Evolutionary conservation across 2,113 vertebrate genomes (phyloP).

Genomic region (Nestor notabilis): DNA sequence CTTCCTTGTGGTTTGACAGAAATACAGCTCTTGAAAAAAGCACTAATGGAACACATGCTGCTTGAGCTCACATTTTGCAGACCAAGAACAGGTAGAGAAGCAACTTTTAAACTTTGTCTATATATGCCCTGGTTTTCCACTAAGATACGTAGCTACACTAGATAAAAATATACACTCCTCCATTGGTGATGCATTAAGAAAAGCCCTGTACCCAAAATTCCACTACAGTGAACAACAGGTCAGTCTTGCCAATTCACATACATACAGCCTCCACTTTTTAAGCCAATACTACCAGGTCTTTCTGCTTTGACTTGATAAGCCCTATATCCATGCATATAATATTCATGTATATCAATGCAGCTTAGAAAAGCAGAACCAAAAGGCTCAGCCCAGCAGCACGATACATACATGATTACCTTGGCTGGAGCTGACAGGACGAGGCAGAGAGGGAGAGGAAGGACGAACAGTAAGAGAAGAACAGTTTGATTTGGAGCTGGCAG

Average conservation of each 20-base stretch:
- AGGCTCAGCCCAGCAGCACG: conserved; percentile 76
- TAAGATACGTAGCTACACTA: neutral
- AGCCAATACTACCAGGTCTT: neutral
- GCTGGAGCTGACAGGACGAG: conserved; percentile 89
- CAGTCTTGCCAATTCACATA: neutral
- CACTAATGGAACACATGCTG: neutral
- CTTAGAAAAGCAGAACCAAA: conserved; percentile 70
- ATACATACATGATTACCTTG: conserved; percentile 96
- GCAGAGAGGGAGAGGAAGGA: conserved; percentile 82
- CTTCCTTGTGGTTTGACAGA: neutral
- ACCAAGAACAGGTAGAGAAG: neutral
- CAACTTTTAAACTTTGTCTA: conserved; percentile 25
- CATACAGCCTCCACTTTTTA: neutral
- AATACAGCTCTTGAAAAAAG: neutral
- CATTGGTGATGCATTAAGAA: neutral
- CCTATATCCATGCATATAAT: conserved; percentile 15
- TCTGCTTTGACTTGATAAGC: neutral
- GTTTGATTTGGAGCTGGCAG: conserved; percentile 77
- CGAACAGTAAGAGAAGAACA: conserved; percentile 75
- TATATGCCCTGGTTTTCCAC: neutral
- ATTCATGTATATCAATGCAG: conserved; percentile 70
- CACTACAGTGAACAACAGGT: neutral
- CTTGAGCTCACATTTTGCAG: neutral
- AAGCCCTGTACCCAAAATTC: neutral
- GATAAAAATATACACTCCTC: neutral